phyloP scores from a whole-genome alignment of 2,888 invertebrate species.

The Choreutis nemorana region DNA sequence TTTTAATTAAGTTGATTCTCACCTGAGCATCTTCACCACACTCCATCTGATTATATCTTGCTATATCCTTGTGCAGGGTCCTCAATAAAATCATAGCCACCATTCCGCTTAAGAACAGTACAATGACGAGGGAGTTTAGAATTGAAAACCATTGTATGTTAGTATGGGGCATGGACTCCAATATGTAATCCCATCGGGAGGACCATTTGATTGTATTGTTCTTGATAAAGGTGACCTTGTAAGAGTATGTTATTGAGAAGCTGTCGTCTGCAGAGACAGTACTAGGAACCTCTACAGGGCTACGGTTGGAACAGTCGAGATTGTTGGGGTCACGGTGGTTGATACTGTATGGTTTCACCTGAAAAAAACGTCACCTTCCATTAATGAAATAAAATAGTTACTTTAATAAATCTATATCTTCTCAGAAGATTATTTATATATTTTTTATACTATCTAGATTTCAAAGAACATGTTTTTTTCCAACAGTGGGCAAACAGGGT shows the following conservation, averaged over 20 bases:
- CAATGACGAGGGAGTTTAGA: constrained; percentile 96
- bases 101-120: constrained; percentile 97
- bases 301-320: constrained; percentile 56
- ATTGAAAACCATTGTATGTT: constrained; percentile 99
- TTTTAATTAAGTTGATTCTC: too few relatives aligned
- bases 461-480: too few relatives aligned
- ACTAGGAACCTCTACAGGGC: constrained; percentile 76
- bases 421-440: too few relatives aligned
- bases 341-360: constrained; percentile 66
- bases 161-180: constrained; percentile 97
- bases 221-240: constrained; percentile 81
- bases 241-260: constrained; percentile 83
- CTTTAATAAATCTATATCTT: too few relatives aligned
- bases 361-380: too few relatives aligned
- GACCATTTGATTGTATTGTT: constrained; percentile 95
- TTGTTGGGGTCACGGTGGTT: constrained; percentile 52
- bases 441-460: too few relatives aligned
- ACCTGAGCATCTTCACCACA: constrained; percentile 92
- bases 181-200: constrained; percentile 98
- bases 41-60: constrained; percentile 96
- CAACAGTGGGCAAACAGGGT: too few relatives aligned
- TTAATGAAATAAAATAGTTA: too few relatives aligned
- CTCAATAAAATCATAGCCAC: constrained; percentile 98
- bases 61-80: constrained; percentile 98
- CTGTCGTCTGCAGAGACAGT: constrained; percentile 52